A percentile compares a stretch with the other conserved stretches of the same genome.
These are phyloP conservation scores for Meandrina meandrites DNA, from an alignment of 92 coral and sea anemone genomes.

Conservation along the genomic window DNA sequence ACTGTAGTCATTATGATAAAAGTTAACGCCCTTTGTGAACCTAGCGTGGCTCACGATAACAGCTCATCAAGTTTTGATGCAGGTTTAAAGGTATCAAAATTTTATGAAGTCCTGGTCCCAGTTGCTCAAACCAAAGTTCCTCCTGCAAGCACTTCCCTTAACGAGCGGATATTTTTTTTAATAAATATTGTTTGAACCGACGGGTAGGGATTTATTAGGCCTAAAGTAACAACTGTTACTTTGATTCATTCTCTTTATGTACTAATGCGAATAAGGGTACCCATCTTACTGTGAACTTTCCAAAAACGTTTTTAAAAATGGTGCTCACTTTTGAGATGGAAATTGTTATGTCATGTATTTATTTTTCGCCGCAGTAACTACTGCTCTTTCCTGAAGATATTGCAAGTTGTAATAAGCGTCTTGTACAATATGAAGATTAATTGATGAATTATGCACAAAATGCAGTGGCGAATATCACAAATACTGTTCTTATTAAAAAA, in stretches of 20 bases:
- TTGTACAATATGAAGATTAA: background rate
- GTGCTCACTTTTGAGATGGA: background rate
- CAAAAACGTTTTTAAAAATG: too few species aligned
- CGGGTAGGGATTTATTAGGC: background rate
- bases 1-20: background rate
- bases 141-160: background rate
- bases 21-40: background rate
- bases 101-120: background rate
- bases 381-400: background rate
- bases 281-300: background rate
- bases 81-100: background rate
- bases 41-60: background rate
- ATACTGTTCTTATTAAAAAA: background rate
- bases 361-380: too few species aligned
- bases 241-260: background rate
- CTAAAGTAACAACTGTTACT: background rate
- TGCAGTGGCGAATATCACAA: background rate
- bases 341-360: too few species aligned
- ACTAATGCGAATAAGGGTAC: background rate
- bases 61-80: background rate
- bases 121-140: background rate
- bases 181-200: background rate
- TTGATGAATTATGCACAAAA: background rate
- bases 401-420: background rate
- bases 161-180: background rate